Percentiles rank a stretch among this genome's conserved stretches.
phyloP scores from a whole-genome alignment of 1,140 invertebrate species.

The Drosophila varians region DNA sequence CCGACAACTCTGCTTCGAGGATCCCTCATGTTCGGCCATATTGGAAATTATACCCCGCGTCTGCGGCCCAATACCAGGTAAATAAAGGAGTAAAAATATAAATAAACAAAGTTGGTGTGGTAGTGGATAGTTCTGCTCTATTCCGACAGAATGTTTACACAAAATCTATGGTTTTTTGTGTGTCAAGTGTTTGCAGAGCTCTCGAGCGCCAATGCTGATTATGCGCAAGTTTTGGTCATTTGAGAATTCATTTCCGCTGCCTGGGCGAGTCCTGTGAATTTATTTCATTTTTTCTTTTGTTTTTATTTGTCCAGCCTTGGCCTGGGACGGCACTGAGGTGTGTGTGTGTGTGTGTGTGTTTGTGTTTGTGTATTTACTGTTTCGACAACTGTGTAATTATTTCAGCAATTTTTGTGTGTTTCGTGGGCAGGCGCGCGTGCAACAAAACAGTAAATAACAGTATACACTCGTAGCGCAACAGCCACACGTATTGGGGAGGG shows the following conservation, averaged over 20 bases:
- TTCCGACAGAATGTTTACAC: constrained; percentile 22
- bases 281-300: constrained; percentile 10
- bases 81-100: constrained; percentile 56
- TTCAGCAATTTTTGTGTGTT: constrained; percentile 68
- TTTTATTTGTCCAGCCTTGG: constrained; percentile 25
- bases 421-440: constrained; percentile 56
- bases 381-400: constrained; percentile 76
- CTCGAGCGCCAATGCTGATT: constrained; percentile 33
- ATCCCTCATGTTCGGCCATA: constrained; percentile 93
- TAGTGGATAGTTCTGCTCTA: constrained; percentile 20
- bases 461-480: constrained; percentile 75
- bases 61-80: constrained; percentile 94
- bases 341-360: constrained; percentile 14
- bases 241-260: constrained; percentile 71
- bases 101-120: neutral
- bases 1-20: constrained; percentile 92
- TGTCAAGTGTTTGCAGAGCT: constrained; percentile 47
- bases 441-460: constrained; percentile 78
- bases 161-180: constrained; percentile 35
- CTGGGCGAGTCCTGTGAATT: constrained; percentile 34
- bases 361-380: constrained; percentile 15
- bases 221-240: constrained; percentile 60
- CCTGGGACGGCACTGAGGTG: neutral
- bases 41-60: constrained; percentile 94
- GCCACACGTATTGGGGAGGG: constrained; percentile 1